Evolutionary conservation across 1,140 invertebrate species (phyloP), one percentile per base, ranked within the genome.

Genomic region (Zaprionus inermis): DNA sequence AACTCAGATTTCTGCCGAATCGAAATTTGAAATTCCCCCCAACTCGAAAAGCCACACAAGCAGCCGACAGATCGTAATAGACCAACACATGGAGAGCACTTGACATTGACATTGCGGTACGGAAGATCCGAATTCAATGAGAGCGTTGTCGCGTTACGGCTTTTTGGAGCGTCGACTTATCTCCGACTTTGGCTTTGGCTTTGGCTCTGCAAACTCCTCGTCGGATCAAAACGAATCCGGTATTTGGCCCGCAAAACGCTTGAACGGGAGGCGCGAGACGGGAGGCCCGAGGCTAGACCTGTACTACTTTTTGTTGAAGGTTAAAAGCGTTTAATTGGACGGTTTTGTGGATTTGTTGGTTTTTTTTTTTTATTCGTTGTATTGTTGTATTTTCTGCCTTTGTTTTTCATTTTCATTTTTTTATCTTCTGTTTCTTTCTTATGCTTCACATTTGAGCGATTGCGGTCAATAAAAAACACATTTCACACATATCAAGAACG

Each of bases 391-490:
- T 60, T 61, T 30, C 32, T 49, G 11, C 32, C 9, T 64, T 65
- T 72, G 18, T 51, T 59, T 70, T 69, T 44, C 32, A 16, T 58
- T 60, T 72, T 74, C 58, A 58, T 60, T 36, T 55, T 30, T 61
- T 30, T 61, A 5, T 60, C 64, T 57, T 69, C 46, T 64, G 59
- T 73, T 76, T 79, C 72, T 83, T 79, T 81, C 60, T 81, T 60
- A 63, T 69, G 86, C 79, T 91, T 91, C 84, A 91, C 89, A 91
- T 91, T 81, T 85, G 81, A 91, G 81, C 89, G 89, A 91, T 91
- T 81, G 88, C 89, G 89, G 89, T 91, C 89, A 91, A 89, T 91
- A 84, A 73, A 75, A 78, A 67, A 74, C 30, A 71, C 46, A 61
- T 5, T 28, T 28, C 3, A 67, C 16, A 6, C 14, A 63, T 38